Conservation (phyloP, 2,888 invertebrate species). For the Epistrophella euchroma region DNA sequence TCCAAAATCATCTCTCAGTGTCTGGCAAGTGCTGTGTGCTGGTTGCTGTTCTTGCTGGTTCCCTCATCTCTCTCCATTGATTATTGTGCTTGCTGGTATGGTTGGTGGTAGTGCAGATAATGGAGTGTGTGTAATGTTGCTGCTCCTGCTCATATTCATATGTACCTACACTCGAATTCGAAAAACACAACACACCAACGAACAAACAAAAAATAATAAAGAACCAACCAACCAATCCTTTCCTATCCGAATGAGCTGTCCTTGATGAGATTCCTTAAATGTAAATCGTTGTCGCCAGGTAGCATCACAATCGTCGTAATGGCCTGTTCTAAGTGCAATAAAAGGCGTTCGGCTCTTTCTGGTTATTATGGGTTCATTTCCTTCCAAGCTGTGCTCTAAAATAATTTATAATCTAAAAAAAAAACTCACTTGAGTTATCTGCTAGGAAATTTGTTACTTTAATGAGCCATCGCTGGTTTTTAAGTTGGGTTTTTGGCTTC, state of each 20-base stretch:
- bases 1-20: conserved; percentile 78
- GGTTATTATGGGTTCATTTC: conserved; percentile 43
- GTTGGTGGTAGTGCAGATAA: conserved; percentile 36
- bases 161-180: not conserved
- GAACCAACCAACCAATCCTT: conserved; percentile 44
- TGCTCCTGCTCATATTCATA: conserved; percentile 27
- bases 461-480: conserved; percentile 30
- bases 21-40: conserved; percentile 78
- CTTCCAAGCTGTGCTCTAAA: conserved; percentile 15
- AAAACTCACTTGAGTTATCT: conserved; percentile 34
- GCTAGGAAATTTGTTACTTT: conserved; percentile 35
- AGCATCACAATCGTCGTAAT: conserved; percentile 59
- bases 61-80: not conserved
- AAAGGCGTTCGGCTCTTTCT: conserved; percentile 44
- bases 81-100: conserved; percentile 30
- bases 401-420: conserved; percentile 20
- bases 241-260: conserved; percentile 65
- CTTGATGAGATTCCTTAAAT: conserved; percentile 63
- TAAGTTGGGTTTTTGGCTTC: conserved; percentile 3
- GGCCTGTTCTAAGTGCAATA: conserved; percentile 55
- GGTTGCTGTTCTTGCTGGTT: conserved; percentile 61
- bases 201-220: conserved; percentile 11
- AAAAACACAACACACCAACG: not conserved
- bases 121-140: conserved; percentile 9
- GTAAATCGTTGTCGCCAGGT: conserved; percentile 66